Base-by-base conservation (phyloP, 2,888 invertebrate genomes). In the Danaus chrysippus region DNA sequence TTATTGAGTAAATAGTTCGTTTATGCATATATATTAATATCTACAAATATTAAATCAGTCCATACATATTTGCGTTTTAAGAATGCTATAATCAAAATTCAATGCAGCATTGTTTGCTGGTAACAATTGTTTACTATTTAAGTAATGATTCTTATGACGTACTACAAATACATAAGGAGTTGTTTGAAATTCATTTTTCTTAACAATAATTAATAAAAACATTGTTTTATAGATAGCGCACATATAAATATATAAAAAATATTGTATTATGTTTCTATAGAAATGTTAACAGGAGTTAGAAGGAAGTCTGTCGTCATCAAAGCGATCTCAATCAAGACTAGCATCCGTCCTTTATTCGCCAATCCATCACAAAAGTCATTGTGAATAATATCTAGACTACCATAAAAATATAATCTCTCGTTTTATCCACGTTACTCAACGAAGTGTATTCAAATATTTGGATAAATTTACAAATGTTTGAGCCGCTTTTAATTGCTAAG, bases 301-400 rank as follows among this genome's bases (percentile, higher is more conserved):
- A 71, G 71, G 71, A 71, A 67, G 64, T 65, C 19, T 53, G 64
- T 65, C 70, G 68, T 71, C 69, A 70, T 63, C 57, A 60, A 62
- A 64, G 63, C 61, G 64, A 67, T 66, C 62, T 67, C 65, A 71
- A 70, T 70, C 68, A 68, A 70, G 64, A 66, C 61, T 59, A 65
- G 66, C 70, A 70, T 70, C 70, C 70, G 83, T 75, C 79, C 73
- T 76, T 76, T 77, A 81, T 80, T 75, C 76, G 71, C 71, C 75
- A 71, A 85, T 84, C 78, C 81, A 82, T 86, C 82, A 84, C 75
- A 71, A 72, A 62, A 58, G 42, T 46, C 61, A 44, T 15, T 61
- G 57, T 59, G 55, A 61, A 57, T 56, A 55, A 44, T n/a, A 56
- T 53, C 55, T 60, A 55, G 54, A 59, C 23, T 12, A 59, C 44